These are phyloP conservation scores for Piprites chloris DNA, from an alignment of 2,113 vertebrate species.

Conservation along the genomic window DNA sequence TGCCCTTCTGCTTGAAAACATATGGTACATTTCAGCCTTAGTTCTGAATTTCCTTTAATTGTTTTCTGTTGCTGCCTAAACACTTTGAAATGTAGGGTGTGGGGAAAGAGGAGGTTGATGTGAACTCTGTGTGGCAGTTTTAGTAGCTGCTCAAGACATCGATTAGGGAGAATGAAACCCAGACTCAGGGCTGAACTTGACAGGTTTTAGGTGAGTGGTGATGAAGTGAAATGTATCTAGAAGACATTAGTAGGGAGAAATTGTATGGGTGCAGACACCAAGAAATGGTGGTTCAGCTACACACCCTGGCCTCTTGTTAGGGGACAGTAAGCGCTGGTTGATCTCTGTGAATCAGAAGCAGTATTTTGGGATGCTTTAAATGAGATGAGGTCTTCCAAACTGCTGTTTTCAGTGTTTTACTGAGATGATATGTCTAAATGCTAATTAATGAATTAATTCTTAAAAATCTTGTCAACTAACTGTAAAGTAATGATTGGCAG, in stretches of 20 bases:
- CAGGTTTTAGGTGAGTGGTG: neutral
- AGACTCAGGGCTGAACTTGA: neutral
- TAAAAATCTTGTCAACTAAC: neutral
- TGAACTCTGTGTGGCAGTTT: conserved; percentile 39
- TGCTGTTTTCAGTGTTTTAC: neutral
- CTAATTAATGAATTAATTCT: neutral
- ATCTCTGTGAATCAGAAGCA: neutral
- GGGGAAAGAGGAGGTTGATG: conserved; percentile 20
- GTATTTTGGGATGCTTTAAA: neutral
- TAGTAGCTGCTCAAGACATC: neutral
- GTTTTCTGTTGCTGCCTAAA: conserved; percentile 46
- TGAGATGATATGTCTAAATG: neutral
- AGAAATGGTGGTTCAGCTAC: neutral
- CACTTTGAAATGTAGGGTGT: conserved; percentile 61
- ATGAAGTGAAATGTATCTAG: neutral
- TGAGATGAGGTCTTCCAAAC: neutral
- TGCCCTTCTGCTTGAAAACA: conserved; percentile 51
- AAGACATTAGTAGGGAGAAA: neutral
- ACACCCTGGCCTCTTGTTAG: neutral
- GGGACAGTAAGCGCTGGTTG: neutral
- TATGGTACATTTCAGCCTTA: conserved; percentile 13
- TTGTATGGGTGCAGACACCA: neutral
- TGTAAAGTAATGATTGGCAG: neutral
- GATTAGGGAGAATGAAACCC: neutral
- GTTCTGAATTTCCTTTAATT: conserved; percentile 59